Evolutionary conservation across 2,113 vertebrate species (phyloP).

Genomic region (Sylvietta virens): DNA sequence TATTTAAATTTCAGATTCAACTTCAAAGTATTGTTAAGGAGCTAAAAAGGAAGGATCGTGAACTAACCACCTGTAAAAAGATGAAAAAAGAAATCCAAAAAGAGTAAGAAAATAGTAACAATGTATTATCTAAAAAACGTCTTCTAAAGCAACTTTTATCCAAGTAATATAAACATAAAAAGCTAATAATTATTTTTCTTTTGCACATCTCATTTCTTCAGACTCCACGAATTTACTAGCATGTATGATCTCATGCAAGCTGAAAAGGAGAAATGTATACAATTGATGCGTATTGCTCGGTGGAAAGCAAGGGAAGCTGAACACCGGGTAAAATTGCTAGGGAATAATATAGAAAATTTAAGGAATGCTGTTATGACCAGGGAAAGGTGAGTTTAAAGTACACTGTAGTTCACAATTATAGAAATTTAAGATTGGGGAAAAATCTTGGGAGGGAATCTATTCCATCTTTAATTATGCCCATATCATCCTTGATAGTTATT

Average conservation of each 20-base stretch:
- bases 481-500: background rate
- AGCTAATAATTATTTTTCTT: constrained; percentile 8
- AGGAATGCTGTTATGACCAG: constrained; percentile 68
- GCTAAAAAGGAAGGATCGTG: constrained; percentile 79
- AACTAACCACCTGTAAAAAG: constrained; percentile 79
- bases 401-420: background rate
- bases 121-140: background rate
- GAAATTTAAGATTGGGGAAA: background rate
- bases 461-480: background rate
- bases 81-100: constrained; percentile 73
- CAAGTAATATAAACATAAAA: background rate
- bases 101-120: constrained; percentile 75
- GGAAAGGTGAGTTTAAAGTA: constrained; percentile 78
- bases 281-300: constrained; percentile 75
- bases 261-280: constrained; percentile 85
- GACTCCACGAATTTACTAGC: constrained; percentile 75
- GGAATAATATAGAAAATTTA: constrained; percentile 83
- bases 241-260: constrained; percentile 73
- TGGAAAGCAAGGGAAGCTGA: constrained; percentile 77
- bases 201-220: constrained; percentile 53
- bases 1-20: constrained; percentile 77
- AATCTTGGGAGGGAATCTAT: background rate
- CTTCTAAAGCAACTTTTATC: background rate
- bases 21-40: constrained; percentile 75
- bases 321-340: constrained; percentile 74